Percentiles rank a stretch among this genome's conserved stretches.
Conservation (phyloP, 2,888 invertebrate genomes). For the Tenodera sinensis region DNA sequence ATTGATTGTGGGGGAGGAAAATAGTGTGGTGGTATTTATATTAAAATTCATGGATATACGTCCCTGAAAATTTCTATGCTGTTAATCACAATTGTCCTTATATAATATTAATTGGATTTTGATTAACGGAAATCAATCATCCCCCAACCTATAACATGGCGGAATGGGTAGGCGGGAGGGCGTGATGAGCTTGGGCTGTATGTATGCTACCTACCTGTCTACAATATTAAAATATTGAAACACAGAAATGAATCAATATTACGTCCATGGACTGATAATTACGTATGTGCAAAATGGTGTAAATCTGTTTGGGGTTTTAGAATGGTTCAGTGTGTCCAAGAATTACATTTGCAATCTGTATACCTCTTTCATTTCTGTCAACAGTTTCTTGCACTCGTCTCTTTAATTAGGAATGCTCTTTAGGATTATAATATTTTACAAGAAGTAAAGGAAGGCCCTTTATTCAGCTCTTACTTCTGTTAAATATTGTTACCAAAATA, state of each 20-base stretch:
- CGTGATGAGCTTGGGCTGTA: neutral
- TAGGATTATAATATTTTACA: too few species aligned
- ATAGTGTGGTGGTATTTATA: neutral
- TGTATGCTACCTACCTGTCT: neutral
- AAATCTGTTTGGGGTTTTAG: neutral
- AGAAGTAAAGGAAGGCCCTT: too few species aligned
- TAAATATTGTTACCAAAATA: too few species aligned
- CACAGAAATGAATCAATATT: neutral
- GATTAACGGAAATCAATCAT: neutral
- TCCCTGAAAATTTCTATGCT: neutral
- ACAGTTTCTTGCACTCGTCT: too few species aligned
- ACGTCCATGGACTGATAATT: neutral
- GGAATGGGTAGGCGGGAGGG: neutral
- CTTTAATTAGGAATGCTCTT: too few species aligned
- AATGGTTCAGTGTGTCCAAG: neutral
- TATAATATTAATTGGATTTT: neutral
- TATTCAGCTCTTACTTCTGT: too few species aligned
- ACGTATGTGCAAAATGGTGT: neutral
- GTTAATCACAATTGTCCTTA: neutral
- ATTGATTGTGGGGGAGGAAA: neutral
- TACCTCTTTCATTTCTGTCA: too few species aligned
- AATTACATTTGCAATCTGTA: too few species aligned
- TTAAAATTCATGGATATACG: neutral
- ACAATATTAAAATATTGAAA: neutral
- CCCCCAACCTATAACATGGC: neutral